Conservation (phyloP, 2,113 vertebrate genomes). For the Antechinus flavipes region DNA sequence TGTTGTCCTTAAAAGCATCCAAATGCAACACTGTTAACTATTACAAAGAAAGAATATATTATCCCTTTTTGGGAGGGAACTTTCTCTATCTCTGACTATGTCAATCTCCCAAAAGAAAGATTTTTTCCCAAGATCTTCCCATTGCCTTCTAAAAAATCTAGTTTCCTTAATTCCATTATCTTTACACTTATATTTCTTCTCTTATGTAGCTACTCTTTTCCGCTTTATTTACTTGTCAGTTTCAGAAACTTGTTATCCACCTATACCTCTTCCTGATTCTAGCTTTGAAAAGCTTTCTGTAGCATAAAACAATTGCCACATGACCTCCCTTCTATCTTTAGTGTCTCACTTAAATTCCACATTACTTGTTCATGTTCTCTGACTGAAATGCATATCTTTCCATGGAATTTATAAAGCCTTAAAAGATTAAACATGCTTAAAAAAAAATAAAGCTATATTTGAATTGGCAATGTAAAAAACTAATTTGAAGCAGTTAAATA, state of each 20-base stretch:
- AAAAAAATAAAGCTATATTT: background rate
- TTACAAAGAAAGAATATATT: constrained; percentile 9
- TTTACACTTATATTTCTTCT: constrained; percentile 31
- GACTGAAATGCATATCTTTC: background rate
- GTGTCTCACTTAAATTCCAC: background rate
- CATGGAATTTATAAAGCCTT: background rate
- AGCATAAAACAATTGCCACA: background rate
- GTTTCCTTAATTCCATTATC: constrained; percentile 31
- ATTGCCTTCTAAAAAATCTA: constrained; percentile 48
- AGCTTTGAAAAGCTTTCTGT: background rate
- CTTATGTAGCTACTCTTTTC: constrained; percentile 48
- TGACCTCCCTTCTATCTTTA: background rate
- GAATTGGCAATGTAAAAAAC: background rate
- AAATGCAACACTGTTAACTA: background rate
- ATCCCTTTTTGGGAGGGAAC: background rate
- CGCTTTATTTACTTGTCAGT: background rate
- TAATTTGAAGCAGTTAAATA: background rate
- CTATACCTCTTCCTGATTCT: constrained; percentile 4
- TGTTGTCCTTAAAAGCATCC: background rate
- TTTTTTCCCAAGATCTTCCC: background rate
- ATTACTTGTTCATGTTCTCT: background rate
- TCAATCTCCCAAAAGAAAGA: constrained; percentile 26
- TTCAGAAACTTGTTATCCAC: constrained; percentile 35
- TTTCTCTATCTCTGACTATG: background rate
- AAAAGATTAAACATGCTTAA: background rate